Evolutionary conservation across 2,888 invertebrate genomes (phyloP).

Genomic region (Phrixothrix hirtus): DNA sequence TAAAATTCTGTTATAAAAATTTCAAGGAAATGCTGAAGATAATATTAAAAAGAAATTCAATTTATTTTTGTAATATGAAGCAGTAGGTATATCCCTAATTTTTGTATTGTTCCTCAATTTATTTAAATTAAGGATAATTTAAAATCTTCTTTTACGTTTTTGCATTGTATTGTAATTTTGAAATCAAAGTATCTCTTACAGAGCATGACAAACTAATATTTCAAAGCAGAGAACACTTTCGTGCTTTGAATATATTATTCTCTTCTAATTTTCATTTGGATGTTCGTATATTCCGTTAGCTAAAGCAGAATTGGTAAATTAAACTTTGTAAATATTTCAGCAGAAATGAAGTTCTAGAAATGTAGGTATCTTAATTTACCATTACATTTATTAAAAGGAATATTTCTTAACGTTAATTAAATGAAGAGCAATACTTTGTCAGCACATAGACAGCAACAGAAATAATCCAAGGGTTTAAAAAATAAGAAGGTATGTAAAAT

Average conservation of each 20-base stretch:
- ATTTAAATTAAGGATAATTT: background rate
- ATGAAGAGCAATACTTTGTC: too few species aligned
- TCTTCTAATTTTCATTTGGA: slow-evolving; percentile 9
- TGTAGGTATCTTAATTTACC: slow-evolving; percentile 10
- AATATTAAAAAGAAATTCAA: background rate
- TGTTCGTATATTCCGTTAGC: slow-evolving; percentile 9
- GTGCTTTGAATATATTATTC: slow-evolving; percentile 11
- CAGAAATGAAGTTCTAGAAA: slow-evolving; percentile 2
- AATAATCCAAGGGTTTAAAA: too few species aligned
- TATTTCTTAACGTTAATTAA: too few species aligned
- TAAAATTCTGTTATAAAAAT: background rate
- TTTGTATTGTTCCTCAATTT: background rate
- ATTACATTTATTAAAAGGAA: background rate
- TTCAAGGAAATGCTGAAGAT: background rate
- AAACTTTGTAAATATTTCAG: slow-evolving; percentile 7
- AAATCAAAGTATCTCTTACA: slow-evolving; percentile 3
- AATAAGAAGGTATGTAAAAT: too few species aligned
- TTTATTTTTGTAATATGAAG: background rate
- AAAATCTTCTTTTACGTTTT: background rate
- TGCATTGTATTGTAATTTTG: background rate
- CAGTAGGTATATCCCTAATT: background rate
- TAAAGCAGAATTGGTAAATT: slow-evolving; percentile 9
- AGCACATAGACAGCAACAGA: too few species aligned
- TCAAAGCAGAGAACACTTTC: slow-evolving; percentile 2
- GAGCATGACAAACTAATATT: slow-evolving; percentile 6